Evolutionary conservation across 2,888 invertebrate species (phyloP).

Genomic region (Cryptocephalus moraei): DNA sequence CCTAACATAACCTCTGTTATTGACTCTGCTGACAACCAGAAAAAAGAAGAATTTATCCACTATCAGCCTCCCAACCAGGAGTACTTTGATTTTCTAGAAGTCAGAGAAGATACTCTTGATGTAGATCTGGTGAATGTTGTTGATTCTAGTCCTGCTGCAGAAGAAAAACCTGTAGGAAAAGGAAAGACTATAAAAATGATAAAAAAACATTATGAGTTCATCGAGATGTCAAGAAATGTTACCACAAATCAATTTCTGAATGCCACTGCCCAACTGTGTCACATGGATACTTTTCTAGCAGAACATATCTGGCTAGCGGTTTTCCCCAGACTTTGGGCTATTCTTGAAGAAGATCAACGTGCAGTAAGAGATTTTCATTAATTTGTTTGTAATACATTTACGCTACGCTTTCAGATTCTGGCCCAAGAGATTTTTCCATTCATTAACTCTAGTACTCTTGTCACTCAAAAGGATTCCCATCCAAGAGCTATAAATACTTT

Average conservation of each 20-base stretch:
- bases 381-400: neutral
- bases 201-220: constrained; percentile 70
- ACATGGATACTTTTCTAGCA: constrained; percentile 84
- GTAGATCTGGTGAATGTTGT: constrained; percentile 49
- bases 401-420: constrained; percentile 46
- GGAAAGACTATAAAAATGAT: constrained; percentile 51
- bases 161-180: constrained; percentile 21
- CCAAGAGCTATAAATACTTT: constrained; percentile 91
- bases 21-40: constrained; percentile 60
- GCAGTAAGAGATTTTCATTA: constrained; percentile 36
- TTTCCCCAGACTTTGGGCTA: constrained; percentile 80
- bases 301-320: constrained; percentile 82
- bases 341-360: constrained; percentile 78
- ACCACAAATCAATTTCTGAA: constrained; percentile 72
- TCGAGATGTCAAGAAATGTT: constrained; percentile 67
- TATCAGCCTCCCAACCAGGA: constrained; percentile 24
- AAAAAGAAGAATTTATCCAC: constrained; percentile 34
- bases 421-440: constrained; percentile 82
- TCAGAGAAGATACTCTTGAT: constrained; percentile 58
- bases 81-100: constrained; percentile 22
- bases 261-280: constrained; percentile 85
- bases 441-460: constrained; percentile 87
- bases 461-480: constrained; percentile 83
- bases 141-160: constrained; percentile 31
- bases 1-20: constrained; percentile 79